A percentile compares a stretch with the other conserved stretches of the same genome.
These are phyloP conservation scores for Aurelia coerulea DNA, from an alignment of 30 jellyfish, hydroid and myxozoan species.

Conservation along the genomic window DNA sequence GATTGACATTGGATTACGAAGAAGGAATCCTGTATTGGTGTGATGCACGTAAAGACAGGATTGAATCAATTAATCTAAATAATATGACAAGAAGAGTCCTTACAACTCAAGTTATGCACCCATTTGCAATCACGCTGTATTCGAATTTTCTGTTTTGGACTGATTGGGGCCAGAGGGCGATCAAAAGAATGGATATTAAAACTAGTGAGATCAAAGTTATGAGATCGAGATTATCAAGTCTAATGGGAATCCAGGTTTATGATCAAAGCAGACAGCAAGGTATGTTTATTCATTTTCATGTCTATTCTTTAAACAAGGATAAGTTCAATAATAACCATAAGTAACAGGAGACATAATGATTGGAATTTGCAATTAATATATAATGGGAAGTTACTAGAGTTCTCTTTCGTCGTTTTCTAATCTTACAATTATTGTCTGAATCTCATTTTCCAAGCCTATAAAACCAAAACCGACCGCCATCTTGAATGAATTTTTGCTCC, in stretches of 20 bases:
- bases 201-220: conserved; percentile 36
- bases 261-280: conserved; percentile 87
- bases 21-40: conserved; percentile 86
- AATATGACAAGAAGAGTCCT: conserved; percentile 48
- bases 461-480: too few relatives aligned
- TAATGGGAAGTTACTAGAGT: too few relatives aligned
- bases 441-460: too few relatives aligned
- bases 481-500: too few relatives aligned
- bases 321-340: too few relatives aligned
- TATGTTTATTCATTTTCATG: not conserved
- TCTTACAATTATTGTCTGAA: too few relatives aligned
- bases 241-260: conserved; percentile 89
- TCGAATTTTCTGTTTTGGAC: conserved; percentile 78
- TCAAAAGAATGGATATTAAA: conserved; percentile 49
- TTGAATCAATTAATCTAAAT: conserved; percentile 61
- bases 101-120: conserved; percentile 65
- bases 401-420: too few relatives aligned
- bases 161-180: conserved; percentile 86
- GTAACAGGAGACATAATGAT: too few relatives aligned
- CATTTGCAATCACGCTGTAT: conserved; percentile 78
- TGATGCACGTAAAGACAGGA: conserved; percentile 84
- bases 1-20: conserved; percentile 76
- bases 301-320: not conserved
- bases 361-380: too few relatives aligned
- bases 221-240: conserved; percentile 69